These are phyloP conservation scores for Cyprinodon diabolis DNA, from an alignment of 2,797 vertebrate species.

Conservation along the genomic window DNA sequence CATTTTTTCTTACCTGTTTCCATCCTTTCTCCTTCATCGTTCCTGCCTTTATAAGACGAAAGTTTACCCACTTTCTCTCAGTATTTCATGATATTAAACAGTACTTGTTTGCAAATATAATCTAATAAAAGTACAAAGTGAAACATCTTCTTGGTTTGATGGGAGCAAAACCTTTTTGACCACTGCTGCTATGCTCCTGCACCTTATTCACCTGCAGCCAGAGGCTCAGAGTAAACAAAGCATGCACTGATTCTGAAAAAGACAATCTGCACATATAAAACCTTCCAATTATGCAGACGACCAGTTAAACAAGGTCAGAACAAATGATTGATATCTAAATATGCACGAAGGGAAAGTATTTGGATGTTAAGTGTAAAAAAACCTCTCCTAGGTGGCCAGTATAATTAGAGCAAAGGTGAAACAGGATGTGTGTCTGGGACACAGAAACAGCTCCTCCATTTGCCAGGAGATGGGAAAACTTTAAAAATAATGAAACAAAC, in stretches of 20 bases:
- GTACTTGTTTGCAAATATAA: not conserved
- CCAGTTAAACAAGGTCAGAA: slow-evolving; percentile 55
- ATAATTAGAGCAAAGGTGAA: slow-evolving; percentile 36
- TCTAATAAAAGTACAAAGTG: not conserved
- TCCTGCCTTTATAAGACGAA: not conserved
- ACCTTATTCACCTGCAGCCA: slow-evolving; percentile 17
- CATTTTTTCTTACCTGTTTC: slow-evolving; percentile 35
- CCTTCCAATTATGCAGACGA: slow-evolving; percentile 44
- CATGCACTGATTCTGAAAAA: slow-evolving; percentile 46
- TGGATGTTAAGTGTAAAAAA: slow-evolving; percentile 35
- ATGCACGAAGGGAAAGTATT: slow-evolving; percentile 35
- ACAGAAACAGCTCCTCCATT: not conserved
- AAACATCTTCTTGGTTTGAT: slow-evolving; percentile 27
- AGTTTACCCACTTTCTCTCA: slow-evolving; percentile 10
- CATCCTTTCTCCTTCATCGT: slow-evolving; percentile 17
- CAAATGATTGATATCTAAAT: slow-evolving; percentile 57
- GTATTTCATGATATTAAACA: not conserved
- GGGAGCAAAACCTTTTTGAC: slow-evolving; percentile 4
- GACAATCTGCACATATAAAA: slow-evolving; percentile 58
- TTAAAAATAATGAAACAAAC: not conserved
- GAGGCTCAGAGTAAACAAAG: slow-evolving; percentile 62
- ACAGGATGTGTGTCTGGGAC: slow-evolving; percentile 50
- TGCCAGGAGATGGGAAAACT: not conserved
- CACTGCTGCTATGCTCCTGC: slow-evolving; percentile 23
- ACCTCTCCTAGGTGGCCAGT: slow-evolving; percentile 43